Percentiles rank a stretch among this genome's conserved stretches.
Conservation (phyloP, 1,140 invertebrate genomes). For the Cyclargus thomasi region DNA sequence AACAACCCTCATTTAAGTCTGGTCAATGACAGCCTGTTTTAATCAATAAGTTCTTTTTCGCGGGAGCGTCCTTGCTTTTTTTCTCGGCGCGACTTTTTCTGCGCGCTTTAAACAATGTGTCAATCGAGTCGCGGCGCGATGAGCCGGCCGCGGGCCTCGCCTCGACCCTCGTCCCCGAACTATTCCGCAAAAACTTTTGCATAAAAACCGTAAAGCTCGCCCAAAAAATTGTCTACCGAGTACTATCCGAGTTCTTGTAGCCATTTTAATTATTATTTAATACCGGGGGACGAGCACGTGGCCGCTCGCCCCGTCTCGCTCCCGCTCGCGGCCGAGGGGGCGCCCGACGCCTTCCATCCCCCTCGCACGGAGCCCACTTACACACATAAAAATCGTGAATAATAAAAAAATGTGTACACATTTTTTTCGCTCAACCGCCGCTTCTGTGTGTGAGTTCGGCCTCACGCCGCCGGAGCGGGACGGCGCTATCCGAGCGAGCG, state of each 20-base stretch:
- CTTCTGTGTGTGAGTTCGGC: conserved; percentile 59
- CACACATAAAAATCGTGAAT: conserved; percentile 75
- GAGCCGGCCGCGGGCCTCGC: conserved; percentile 30
- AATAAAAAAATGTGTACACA: conserved; percentile 75
- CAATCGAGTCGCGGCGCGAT: conserved; percentile 54
- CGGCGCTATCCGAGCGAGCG: conserved; percentile 41
- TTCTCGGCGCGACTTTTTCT: conserved; percentile 69
- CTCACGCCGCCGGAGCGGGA: conserved; percentile 62
- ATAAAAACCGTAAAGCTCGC: conserved; percentile 60
- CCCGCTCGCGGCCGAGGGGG: conserved; percentile 23
- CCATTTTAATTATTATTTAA: conserved; percentile 76
- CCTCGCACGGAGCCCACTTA: conserved; percentile 67
- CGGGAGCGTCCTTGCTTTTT: conserved; percentile 65
- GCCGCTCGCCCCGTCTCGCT: conserved; percentile 53
- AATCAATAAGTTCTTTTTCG: conserved; percentile 75
- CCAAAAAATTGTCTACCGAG: conserved; percentile 72
- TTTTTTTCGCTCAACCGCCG: conserved; percentile 72
- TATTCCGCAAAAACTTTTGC: conserved; percentile 60
- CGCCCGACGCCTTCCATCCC: conserved; percentile 40
- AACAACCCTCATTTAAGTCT: conserved; percentile 72
- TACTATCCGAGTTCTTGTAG: conserved; percentile 69
- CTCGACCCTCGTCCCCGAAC: conserved; percentile 45
- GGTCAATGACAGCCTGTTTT: conserved; percentile 73
- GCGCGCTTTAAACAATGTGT: conserved; percentile 67
- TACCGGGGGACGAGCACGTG: conserved; percentile 72